Evolutionary conservation across 2,797 vertebrate genomes (phyloP), one percentile per base, ranked within the genome.

Genomic region (Sciaenops ocellatus): DNA sequence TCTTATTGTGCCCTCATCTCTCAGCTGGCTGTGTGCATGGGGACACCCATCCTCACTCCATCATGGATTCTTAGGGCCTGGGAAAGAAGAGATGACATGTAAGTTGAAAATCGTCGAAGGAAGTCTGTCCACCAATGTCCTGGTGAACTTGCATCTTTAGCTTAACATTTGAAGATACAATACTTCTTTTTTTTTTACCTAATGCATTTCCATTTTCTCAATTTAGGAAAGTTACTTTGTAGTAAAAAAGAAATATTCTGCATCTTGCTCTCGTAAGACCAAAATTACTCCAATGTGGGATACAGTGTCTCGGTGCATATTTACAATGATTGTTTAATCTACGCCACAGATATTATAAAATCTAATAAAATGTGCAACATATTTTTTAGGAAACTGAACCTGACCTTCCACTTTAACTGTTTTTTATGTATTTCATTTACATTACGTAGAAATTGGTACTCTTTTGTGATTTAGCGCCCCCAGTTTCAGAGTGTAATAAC

Each of bases 11-110:
- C 4, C 10, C 3, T 79, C 12, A 6, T 48, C 81, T 54, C 62
- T 62, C 90, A 99, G 98, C 89, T 98, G 93, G 98, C 98, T 17
- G 98, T 99, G 68, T 98, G 97, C 78, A 95, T 99, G 93, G 98
- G 98, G 50, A 97, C 97, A 30, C 98, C 98, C 56, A 99, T 99
- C 6, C 94, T 99, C 91, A 98, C 96, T 82, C 95, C 97, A 61
- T 95, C 96, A 50, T 99, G 98, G 98, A 98, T 99, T 92, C 95
- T 94, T 67, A 96, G 97, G 80, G 95, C 98, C 41, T 99, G 98
- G 98, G 97, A 98, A 79, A 97, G 89, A 85, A 96, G 96, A 86
- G 94, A 98, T 89, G 96, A 98, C 47, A 86, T 94, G 98, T 99
- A 95, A 95, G 97, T 96, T 57, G 0, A 69, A 52, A 34, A 11